A percentile compares a stretch with the other conserved stretches of the same genome.
phyloP scores from a whole-genome alignment of 1,140 invertebrate species.

The Eueides isabella region DNA sequence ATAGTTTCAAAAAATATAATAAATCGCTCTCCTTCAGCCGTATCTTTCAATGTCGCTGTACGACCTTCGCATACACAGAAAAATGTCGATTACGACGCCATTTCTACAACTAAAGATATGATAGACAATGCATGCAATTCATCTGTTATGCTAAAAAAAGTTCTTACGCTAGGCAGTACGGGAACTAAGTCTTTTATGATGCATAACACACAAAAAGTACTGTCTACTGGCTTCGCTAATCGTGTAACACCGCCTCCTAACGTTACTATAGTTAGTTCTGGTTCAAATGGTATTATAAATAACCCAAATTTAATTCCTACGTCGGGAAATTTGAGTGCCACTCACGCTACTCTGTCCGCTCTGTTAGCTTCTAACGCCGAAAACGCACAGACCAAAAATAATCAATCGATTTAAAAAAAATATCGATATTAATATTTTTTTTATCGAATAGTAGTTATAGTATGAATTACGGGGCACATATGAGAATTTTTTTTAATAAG shows the following conservation, averaged over 20 bases:
- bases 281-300: slow-evolving; percentile 57
- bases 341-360: slow-evolving; percentile 78
- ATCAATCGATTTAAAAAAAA: slow-evolving; percentile 43
- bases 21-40: slow-evolving; percentile 61
- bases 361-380: slow-evolving; percentile 70
- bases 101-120: slow-evolving; percentile 78
- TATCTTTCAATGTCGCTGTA: slow-evolving; percentile 69
- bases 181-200: slow-evolving; percentile 80
- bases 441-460: background rate
- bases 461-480: background rate
- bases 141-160: slow-evolving; percentile 80
- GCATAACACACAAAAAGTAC: slow-evolving; percentile 80
- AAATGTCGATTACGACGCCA: slow-evolving; percentile 66
- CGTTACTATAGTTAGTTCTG: slow-evolving; percentile 75
- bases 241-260: slow-evolving; percentile 70
- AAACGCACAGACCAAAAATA: slow-evolving; percentile 62
- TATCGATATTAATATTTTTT: background rate
- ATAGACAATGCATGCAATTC: slow-evolving; percentile 80
- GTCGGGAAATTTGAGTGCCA: slow-evolving; percentile 76
- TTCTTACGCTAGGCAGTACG: slow-evolving; percentile 75
- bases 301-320: slow-evolving; percentile 58
- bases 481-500: background rate
- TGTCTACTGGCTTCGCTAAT: slow-evolving; percentile 76
- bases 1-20: slow-evolving; percentile 77
- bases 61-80: slow-evolving; percentile 64